Percentiles rank a stretch among this genome's conserved stretches.
phyloP scores from a whole-genome alignment of 2,888 invertebrate species.

The Alloscopus bannaensis region DNA sequence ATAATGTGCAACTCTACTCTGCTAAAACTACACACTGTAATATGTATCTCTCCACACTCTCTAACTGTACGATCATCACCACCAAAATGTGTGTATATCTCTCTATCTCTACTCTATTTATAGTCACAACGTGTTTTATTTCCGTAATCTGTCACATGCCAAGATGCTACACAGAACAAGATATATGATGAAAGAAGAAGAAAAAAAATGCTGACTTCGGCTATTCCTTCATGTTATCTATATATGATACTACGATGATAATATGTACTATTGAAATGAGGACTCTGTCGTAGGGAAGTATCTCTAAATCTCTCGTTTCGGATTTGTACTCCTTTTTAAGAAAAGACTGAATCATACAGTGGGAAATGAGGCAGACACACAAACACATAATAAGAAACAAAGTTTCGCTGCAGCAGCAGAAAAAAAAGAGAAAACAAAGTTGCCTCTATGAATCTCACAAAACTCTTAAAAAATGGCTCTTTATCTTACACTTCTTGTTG shows the following conservation, averaged over 20 bases:
- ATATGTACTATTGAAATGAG: too few species aligned
- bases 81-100: too few species aligned
- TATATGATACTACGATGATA: too few species aligned
- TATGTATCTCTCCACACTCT: constrained; percentile 4
- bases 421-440: too few species aligned
- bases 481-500: constrained; percentile 35
- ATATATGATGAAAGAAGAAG: too few species aligned
- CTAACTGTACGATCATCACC: constrained; percentile 1
- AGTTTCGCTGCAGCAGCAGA: constrained; percentile 27
- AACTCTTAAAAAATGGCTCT: constrained; percentile 41
- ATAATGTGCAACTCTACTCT: too few species aligned
- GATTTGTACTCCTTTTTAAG: constrained; percentile 62
- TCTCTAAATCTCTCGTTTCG: too few species aligned
- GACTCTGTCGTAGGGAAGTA: too few species aligned
- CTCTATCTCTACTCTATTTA: too few species aligned
- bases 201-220: constrained; percentile 12
- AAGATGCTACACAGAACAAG: too few species aligned
- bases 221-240: constrained; percentile 41
- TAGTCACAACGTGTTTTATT: constrained; percentile 51
- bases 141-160: background rate
- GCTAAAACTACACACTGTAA: too few species aligned
- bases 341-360: constrained; percentile 60
- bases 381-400: constrained; percentile 21
- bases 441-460: constrained; percentile 46
- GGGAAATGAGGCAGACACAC: constrained; percentile 38